Percentiles rank a stretch among this genome's conserved stretches.
phyloP scores from a whole-genome alignment of 2,113 vertebrate genomes.

The Callionymus lyra region DNA sequence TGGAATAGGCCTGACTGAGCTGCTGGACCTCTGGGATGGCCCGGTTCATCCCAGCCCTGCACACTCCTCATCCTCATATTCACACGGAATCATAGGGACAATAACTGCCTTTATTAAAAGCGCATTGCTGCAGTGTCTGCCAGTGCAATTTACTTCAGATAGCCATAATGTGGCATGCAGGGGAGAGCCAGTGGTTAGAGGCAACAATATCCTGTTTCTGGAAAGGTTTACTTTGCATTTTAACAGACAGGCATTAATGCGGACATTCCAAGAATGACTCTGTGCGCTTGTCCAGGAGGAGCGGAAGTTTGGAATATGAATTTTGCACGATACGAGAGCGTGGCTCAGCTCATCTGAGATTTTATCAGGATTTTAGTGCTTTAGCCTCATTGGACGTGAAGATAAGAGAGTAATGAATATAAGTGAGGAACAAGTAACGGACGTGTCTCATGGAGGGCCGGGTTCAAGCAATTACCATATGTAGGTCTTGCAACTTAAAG shows the following conservation, averaged over 20 bases:
- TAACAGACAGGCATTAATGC: slow-evolving; percentile 66
- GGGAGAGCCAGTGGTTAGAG: slow-evolving; percentile 55
- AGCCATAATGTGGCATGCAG: slow-evolving; percentile 55
- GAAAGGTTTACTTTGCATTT: slow-evolving; percentile 66
- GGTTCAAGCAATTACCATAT: too few relatives aligned
- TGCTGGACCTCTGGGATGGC: slow-evolving; percentile 48
- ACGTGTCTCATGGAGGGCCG: too few relatives aligned
- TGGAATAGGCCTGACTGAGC: slow-evolving; percentile 55
- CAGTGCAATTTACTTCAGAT: slow-evolving; percentile 53
- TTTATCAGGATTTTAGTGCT: slow-evolving; percentile 46
- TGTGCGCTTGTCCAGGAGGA: slow-evolving; percentile 40
- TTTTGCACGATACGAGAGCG: slow-evolving; percentile 43
- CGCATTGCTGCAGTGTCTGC: slow-evolving; percentile 57
- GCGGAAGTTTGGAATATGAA: slow-evolving; percentile 33
- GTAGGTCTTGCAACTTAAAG: too few relatives aligned
- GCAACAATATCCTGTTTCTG: slow-evolving; percentile 70
- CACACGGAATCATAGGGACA: slow-evolving; percentile 57
- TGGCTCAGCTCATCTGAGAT: slow-evolving; percentile 48
- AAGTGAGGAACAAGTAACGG: too few relatives aligned
- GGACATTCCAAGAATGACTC: slow-evolving; percentile 67
- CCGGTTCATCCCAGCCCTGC: slow-evolving; percentile 53
- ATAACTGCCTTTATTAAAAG: slow-evolving; percentile 74
- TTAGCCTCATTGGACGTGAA: slow-evolving; percentile 30
- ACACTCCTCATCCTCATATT: slow-evolving; percentile 55
- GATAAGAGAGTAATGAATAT: slow-evolving; percentile 5